Conservation (phyloP, 2,797 vertebrate genomes). For the Labeo calbasu region DNA sequence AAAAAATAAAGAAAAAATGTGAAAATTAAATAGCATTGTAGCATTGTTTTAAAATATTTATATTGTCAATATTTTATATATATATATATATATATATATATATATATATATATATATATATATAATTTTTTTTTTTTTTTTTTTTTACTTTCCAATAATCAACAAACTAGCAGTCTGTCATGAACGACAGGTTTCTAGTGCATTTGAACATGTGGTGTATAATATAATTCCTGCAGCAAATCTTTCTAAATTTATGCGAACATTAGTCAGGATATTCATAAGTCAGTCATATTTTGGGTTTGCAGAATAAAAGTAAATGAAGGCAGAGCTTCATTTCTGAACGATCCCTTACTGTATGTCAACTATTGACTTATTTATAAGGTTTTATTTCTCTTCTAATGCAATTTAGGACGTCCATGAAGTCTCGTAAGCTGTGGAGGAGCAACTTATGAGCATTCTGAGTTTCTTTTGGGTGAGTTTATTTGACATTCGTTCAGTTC, state of each 20-base stretch:
- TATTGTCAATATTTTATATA: too few species aligned
- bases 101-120: too few species aligned
- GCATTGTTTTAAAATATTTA: too few species aligned
- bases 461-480: not conserved
- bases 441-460: not conserved
- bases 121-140: too few species aligned
- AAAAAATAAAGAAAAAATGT: too few species aligned
- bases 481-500: not conserved
- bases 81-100: too few species aligned
- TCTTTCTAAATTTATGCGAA: not conserved
- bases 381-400: not conserved
- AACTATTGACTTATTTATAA: not conserved
- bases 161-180: not conserved
- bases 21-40: too few species aligned
- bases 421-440: not conserved
- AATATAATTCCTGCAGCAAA: not conserved
- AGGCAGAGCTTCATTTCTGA: not conserved
- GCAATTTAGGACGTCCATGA: not conserved
- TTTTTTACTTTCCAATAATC: not conserved
- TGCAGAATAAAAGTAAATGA: not conserved
- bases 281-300: not conserved
- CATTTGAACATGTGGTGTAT: not conserved
- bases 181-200: not conserved
- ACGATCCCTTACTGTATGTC: not conserved
- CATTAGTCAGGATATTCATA: not conserved